Evolutionary conservation across 2,888 invertebrate species (phyloP), one percentile per base, ranked within the genome.

Genomic region (Noctua janthina): DNA sequence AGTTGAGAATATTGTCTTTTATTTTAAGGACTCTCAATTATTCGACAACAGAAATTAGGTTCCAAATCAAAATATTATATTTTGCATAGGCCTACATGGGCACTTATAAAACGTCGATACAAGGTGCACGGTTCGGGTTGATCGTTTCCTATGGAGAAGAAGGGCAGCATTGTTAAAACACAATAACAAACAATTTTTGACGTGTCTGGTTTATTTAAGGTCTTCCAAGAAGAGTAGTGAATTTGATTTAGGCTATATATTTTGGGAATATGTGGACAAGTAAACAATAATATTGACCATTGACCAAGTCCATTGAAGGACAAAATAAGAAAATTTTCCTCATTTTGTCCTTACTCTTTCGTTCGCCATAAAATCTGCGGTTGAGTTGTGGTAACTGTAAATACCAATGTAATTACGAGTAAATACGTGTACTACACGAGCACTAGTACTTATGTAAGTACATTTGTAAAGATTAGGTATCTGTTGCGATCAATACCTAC

Each of bases 241-340:
- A 39, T n/a, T 43, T 11, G 7, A 10, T 67, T 35, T 39, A 5
- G 49, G 7, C 7, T 29, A 15, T 62, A 20, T 20, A 20, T 20
- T 39, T 51, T 10, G 1, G 15, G 17, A 39, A 35, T 20, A 35
- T 8, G 35, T 64, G 20, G 7, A 8, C 43, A 46, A 43, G 15
- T 46, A 46, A 46, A 46, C 17, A n/a, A 15, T 15, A 77, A 6
- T 1, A 17, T 43, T 5, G 15, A 20, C 0, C 6, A 8, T 62
- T 62, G 13, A 1, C 11, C 15, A n/a, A 62, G n/a, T 51, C 5
- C 4, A 46, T 29, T 71, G n/a, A 70, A 81, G 78, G 78, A 7
- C 51, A 59, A 1, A 59, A 77, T 35, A 13, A 83, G 70, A 56
- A 81, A 43, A 67, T 59, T 20, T 39, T 66, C 39, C 66, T 66